Conservation (phyloP, 2,888 invertebrate species). For the Euproctis similis region DNA sequence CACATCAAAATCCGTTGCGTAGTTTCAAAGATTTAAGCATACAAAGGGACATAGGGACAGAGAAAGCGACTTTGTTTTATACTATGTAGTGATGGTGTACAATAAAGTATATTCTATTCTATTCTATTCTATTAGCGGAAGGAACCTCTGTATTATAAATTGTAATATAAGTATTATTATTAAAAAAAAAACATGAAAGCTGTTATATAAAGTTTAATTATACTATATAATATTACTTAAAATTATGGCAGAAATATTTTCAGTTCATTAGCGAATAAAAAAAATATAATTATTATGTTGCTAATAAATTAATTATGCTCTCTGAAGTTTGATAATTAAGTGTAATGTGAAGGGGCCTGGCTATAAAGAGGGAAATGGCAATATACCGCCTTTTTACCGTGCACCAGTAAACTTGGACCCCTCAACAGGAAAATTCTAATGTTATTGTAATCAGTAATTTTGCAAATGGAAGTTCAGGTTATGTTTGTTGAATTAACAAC, state of each 20-base stretch:
- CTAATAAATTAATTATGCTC: constrained; percentile 25
- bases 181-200: no score
- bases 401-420: constrained; percentile 6
- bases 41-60: no score
- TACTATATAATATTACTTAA: no score
- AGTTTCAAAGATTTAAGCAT: no score
- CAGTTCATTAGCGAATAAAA: constrained; percentile 19
- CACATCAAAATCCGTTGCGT: no score
- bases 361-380: constrained; percentile 8
- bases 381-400: constrained; percentile 6
- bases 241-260: background rate
- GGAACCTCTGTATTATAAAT: no score
- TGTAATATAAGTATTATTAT: no score
- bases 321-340: constrained; percentile 26
- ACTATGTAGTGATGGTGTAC: no score
- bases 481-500: constrained; percentile 13
- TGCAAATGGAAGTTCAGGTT: constrained; percentile 12
- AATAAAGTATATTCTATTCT: no score
- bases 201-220: no score
- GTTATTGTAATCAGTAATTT: constrained; percentile 13
- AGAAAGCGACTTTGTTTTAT: no score
- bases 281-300: constrained; percentile 19
- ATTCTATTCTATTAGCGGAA: no score
- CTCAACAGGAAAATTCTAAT: constrained; percentile 12
- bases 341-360: constrained; percentile 22